Conservation (phyloP, 2,113 vertebrate genomes). For the Dunckerocampus dactyliophorus region DNA sequence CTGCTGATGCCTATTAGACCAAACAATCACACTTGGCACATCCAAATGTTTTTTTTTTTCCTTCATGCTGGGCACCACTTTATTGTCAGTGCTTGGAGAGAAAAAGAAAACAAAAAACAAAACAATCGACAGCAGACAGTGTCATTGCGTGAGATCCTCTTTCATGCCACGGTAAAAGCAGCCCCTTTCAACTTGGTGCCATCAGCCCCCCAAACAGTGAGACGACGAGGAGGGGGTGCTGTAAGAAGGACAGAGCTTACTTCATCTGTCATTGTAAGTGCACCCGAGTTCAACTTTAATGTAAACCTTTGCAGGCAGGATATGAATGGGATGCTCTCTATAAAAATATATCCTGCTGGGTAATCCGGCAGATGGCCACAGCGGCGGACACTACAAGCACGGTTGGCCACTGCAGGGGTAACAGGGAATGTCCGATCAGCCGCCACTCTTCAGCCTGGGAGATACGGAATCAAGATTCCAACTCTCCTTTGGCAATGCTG, state of each 20-base stretch:
- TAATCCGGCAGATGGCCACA: conserved; percentile 74
- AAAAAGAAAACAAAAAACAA: conserved; percentile 6
- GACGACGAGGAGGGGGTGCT: conserved; percentile 63
- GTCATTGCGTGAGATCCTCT: conserved; percentile 72
- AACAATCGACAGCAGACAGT: conserved; percentile 67
- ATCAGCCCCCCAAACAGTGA: conserved; percentile 67
- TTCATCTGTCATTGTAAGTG: conserved; percentile 72
- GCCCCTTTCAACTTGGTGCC: conserved; percentile 59
- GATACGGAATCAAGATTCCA: conserved; percentile 58
- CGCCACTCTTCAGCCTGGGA: conserved; percentile 45
- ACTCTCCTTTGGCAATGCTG: conserved; percentile 68
- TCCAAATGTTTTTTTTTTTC: conserved; percentile 62
- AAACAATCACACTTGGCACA: conserved; percentile 78
- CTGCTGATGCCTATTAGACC: conserved; percentile 70
- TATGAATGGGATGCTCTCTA: conserved; percentile 74
- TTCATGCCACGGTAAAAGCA: conserved; percentile 66
- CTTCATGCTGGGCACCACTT: conserved; percentile 56
- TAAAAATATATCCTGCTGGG: conserved; percentile 71
- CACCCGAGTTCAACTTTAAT: conserved; percentile 78
- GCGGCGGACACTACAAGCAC: conserved; percentile 55
- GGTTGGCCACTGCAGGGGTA: conserved; percentile 51
- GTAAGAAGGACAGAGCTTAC: conserved; percentile 68
- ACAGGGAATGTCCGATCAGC: conserved; percentile 53
- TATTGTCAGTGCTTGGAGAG: conserved; percentile 50
- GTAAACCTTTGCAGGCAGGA: conserved; percentile 72